These are phyloP conservation scores for Alouatta palliata DNA, from an alignment of 2,113 vertebrate genomes.

Conservation along the genomic window DNA sequence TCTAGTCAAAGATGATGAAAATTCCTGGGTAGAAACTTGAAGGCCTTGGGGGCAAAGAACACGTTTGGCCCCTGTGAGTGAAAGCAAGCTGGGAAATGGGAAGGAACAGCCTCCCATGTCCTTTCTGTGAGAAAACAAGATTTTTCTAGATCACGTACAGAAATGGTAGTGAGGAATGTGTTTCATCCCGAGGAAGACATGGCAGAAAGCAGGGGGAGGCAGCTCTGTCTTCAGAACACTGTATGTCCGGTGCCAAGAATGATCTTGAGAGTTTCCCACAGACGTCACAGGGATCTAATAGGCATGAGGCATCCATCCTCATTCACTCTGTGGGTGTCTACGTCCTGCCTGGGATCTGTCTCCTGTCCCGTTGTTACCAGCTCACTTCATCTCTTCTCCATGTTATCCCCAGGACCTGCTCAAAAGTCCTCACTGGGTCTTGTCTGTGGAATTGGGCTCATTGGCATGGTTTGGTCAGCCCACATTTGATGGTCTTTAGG, in stretches of 20 bases:
- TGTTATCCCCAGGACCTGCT: rapidly evolving
- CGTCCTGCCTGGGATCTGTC: rapidly evolving
- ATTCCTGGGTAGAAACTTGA: neutral
- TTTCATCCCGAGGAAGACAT: neutral
- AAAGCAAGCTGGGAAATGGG: neutral
- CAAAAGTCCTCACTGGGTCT: neutral
- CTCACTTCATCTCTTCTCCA: neutral
- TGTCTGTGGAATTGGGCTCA: neutral
- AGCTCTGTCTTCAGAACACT: neutral
- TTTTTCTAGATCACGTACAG: neutral
- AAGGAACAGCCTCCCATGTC: neutral
- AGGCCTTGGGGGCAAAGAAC: neutral
- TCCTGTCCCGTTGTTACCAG: rapidly evolving
- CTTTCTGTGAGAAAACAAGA: neutral
- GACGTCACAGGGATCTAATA: rapidly evolving
- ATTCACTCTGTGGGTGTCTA: too few relatives aligned
- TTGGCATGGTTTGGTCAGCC: neutral
- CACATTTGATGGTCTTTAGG: neutral
- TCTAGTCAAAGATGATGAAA: neutral
- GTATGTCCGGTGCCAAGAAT: neutral
- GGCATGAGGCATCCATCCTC: neutral
- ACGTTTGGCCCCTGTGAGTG: neutral
- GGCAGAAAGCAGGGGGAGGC: neutral
- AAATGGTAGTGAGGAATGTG: neutral
- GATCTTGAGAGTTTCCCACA: neutral